Evolutionary conservation across 53 echinoderm and acorn worm species (phyloP).

Genomic region (Zoroaster sp.): DNA sequence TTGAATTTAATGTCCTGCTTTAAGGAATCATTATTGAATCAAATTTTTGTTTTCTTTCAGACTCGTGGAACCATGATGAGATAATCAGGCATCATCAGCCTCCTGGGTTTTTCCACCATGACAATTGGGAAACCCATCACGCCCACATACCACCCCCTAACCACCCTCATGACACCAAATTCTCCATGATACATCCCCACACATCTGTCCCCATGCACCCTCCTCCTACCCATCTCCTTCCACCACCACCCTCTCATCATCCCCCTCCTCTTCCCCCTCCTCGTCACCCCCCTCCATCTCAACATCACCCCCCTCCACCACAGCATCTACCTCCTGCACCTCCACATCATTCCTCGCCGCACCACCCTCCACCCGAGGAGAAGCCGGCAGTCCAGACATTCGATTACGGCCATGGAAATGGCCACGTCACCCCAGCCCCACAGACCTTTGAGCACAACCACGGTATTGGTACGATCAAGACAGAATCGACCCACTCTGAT

Average conservation of each 20-base stretch:
- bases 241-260: neutral
- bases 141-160: constrained; percentile 47
- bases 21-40: too few relatives aligned
- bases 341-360: constrained; percentile 6
- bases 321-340: constrained; percentile 32
- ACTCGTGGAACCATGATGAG: constrained; percentile 15
- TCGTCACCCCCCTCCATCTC: constrained; percentile 40
- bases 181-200: neutral
- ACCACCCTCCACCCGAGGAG: constrained; percentile 41
- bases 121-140: constrained; percentile 6
- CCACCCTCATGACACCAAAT: constrained; percentile 17
- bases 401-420: constrained; percentile 64
- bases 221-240: neutral
- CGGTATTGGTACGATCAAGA: neutral
- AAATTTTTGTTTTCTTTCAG: too few relatives aligned
- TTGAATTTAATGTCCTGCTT: too few relatives aligned
- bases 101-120: neutral
- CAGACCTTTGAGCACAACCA: constrained; percentile 62
- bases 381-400: constrained; percentile 61
- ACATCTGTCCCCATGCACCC: neutral
- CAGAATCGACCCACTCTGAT: constrained; percentile 5
- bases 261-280: constrained; percentile 25
- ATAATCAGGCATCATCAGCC: neutral
- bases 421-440: constrained; percentile 2
- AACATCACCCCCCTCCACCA: neutral